Percentiles rank a stretch among this genome's conserved stretches.
phyloP scores from a whole-genome alignment of 2,797 vertebrate genomes.

The Eurystomus glaucurus region DNA sequence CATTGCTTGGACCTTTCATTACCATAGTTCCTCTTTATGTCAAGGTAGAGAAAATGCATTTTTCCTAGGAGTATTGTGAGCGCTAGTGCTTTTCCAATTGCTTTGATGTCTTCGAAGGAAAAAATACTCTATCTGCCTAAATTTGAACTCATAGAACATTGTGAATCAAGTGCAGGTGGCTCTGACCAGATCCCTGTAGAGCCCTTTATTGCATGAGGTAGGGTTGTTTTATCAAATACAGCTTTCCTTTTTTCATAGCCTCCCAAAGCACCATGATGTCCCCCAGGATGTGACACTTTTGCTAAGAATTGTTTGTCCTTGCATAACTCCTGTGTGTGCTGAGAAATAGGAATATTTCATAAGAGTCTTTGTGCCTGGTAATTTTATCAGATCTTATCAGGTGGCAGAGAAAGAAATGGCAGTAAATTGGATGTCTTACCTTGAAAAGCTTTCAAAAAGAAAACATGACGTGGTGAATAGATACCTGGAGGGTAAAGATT shows the following conservation, averaged over 20 bases:
- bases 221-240: constrained; percentile 2
- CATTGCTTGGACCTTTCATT: constrained; percentile 41
- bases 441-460: constrained; percentile 62
- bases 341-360: constrained; percentile 56
- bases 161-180: constrained; percentile 20
- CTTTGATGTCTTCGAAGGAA: constrained; percentile 35
- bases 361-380: constrained; percentile 25
- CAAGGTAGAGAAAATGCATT: constrained; percentile 23
- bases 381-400: constrained; percentile 52
- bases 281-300: constrained; percentile 9
- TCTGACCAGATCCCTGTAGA: constrained; percentile 33
- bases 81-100: constrained; percentile 36
- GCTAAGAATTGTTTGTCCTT: constrained; percentile 52
- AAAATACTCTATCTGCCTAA: constrained; percentile 36
- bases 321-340: constrained; percentile 29
- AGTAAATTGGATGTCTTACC: constrained; percentile 67
- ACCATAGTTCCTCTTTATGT: neutral
- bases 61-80: constrained; percentile 30
- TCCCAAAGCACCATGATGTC: neutral
- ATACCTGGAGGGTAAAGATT: neutral
- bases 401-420: constrained; percentile 39
- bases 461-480: constrained; percentile 44
- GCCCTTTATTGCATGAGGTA: neutral
- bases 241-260: neutral
- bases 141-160: constrained; percentile 17